Conservation (phyloP, 2,888 invertebrate species). For the Trimorus sp. region DNA sequence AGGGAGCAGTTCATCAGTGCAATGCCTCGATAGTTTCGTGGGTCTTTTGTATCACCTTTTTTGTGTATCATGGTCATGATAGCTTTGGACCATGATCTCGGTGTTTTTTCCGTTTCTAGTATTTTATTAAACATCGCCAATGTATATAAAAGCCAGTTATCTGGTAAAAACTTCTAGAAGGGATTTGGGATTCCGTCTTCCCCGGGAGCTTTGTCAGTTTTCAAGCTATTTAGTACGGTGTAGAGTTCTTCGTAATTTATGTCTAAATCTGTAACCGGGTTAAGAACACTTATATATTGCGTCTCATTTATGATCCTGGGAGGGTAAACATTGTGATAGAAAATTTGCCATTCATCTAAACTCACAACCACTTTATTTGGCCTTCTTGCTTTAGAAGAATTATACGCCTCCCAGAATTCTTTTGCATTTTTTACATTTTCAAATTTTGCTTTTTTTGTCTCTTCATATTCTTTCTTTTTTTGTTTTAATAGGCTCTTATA, state of each 20-base stretch:
- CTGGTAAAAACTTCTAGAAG: constrained; percentile 7
- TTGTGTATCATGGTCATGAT: constrained; percentile 3
- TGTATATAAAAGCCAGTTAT: constrained; percentile 6
- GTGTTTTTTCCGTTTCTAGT: not conserved
- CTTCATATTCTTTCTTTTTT: not conserved
- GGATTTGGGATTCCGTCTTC: constrained; percentile 1
- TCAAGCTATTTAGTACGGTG: not conserved
- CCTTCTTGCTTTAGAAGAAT: not conserved
- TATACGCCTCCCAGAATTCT: constrained; percentile 15
- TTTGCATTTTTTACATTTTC: constrained; percentile 10
- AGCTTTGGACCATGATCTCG: not conserved
- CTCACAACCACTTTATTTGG: not conserved
- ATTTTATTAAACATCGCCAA: constrained; percentile 12
- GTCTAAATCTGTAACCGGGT: not conserved
- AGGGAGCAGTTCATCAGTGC: constrained; percentile 12
- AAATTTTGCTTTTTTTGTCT: constrained; percentile 7
- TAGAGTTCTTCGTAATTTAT: not conserved
- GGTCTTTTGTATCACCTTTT: constrained; percentile 9
- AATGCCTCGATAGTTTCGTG: constrained; percentile 21
- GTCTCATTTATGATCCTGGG: constrained; percentile 1
- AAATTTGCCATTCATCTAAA: constrained; percentile 3
- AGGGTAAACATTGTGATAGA: not conserved
- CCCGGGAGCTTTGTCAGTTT: constrained; percentile 15
- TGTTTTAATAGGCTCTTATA: constrained; percentile 5
- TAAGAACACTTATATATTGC: not conserved